Percentiles rank a stretch among this genome's conserved stretches.
These are phyloP conservation scores for Thecocarcelia acutangulata DNA, from an alignment of 2,888 invertebrate genomes.

Conservation along the genomic window DNA sequence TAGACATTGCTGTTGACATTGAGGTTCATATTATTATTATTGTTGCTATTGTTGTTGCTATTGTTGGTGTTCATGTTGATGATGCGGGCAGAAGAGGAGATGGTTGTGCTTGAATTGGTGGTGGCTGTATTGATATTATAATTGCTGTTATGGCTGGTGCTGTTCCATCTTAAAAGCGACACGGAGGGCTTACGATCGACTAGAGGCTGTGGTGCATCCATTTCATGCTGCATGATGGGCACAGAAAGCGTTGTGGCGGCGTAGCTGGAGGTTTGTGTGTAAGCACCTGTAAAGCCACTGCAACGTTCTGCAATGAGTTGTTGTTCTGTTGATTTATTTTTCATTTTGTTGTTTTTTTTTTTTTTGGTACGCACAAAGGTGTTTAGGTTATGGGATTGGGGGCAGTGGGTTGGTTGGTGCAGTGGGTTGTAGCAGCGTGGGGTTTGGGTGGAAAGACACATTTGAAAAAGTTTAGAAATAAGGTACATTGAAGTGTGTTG, in stretches of 20 bases:
- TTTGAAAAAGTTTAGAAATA: conserved; percentile 9
- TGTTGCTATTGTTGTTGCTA: conserved; percentile 49
- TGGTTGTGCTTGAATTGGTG: conserved; percentile 53
- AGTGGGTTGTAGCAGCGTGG: background rate
- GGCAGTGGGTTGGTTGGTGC: background rate
- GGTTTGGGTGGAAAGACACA: background rate
- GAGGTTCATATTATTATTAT: conserved; percentile 38
- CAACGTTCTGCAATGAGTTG: conserved; percentile 87
- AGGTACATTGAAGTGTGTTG: background rate
- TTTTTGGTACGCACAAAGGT: conserved; percentile 5
- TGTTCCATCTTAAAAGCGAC: conserved; percentile 83
- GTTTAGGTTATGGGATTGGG: background rate
- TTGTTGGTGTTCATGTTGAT: conserved; percentile 29
- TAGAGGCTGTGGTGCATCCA: conserved; percentile 87
- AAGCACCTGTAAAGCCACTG: conserved; percentile 84
- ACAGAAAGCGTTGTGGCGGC: conserved; percentile 80
- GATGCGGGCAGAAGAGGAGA: conserved; percentile 21
- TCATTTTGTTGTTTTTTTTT: background rate
- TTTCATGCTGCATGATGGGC: conserved; percentile 84
- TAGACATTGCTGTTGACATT: conserved; percentile 55
- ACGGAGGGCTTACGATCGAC: conserved; percentile 87
- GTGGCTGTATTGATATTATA: conserved; percentile 59
- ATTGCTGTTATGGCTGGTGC: conserved; percentile 58
- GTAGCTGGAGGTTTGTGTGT: conserved; percentile 75
- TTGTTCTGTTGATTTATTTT: conserved; percentile 81